Conservation (phyloP, 1,140 invertebrate genomes). For the Mactra quadrangularis region DNA sequence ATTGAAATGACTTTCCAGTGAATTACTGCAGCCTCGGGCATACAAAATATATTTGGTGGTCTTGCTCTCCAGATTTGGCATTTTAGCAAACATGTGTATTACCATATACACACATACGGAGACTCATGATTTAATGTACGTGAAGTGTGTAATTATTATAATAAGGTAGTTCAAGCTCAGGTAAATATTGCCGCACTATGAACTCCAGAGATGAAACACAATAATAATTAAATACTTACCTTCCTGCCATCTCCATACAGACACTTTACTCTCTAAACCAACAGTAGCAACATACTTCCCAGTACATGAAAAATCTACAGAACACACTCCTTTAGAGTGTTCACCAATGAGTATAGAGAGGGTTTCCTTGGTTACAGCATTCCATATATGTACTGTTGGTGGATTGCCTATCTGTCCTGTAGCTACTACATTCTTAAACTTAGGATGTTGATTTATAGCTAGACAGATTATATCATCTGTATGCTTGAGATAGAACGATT, state of each 20-base stretch:
- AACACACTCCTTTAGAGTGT: conserved; percentile 80
- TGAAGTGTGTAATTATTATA: too few species aligned
- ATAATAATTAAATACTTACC: conserved; percentile 73
- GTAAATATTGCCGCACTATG: too few species aligned
- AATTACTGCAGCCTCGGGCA: too few species aligned
- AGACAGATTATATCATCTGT: conserved; percentile 84
- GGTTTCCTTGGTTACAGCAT: conserved; percentile 80
- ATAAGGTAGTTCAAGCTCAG: too few species aligned
- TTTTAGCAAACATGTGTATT: too few species aligned
- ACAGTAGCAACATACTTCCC: conserved; percentile 83
- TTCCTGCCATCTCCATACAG: conserved; percentile 84
- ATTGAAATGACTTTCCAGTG: too few species aligned
- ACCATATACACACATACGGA: too few species aligned
- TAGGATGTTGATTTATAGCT: conserved; percentile 82
- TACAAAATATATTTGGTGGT: too few species aligned
- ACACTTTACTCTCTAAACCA: conserved; percentile 80
- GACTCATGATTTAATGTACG: too few species aligned
- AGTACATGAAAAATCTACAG: conserved; percentile 83
- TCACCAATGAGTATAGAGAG: conserved; percentile 80
- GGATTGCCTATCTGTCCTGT: conserved; percentile 82
- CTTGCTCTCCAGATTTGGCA: too few species aligned
- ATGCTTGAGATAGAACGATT: conserved; percentile 83
- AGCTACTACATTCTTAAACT: conserved; percentile 82
- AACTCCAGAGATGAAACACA: too few species aligned
- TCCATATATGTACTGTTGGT: conserved; percentile 82